phyloP scores from a whole-genome alignment of 1,140 invertebrate genomes.

The Achroia grisella region DNA sequence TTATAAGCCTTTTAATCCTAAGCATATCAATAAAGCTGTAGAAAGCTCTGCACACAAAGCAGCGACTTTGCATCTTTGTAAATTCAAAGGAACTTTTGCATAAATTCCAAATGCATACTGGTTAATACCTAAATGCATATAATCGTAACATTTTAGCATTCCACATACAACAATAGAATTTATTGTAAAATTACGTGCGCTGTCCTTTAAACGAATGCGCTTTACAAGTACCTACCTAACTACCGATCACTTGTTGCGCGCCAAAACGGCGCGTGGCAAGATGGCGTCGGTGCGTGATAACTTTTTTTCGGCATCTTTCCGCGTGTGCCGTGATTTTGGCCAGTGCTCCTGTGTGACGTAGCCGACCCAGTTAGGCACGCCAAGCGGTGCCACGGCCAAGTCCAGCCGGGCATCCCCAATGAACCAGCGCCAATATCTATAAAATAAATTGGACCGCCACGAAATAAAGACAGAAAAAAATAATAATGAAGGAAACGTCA shows the following conservation, averaged over 20 bases:
- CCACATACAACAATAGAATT: conserved; percentile 61
- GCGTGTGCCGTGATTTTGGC: conserved; percentile 62
- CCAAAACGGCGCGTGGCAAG: conserved; percentile 60
- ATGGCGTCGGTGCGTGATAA: conserved; percentile 31
- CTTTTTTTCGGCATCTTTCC: conserved; percentile 57
- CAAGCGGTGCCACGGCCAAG: conserved; percentile 67
- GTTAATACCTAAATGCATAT: conserved; percentile 65
- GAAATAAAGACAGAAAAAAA: conserved; percentile 51
- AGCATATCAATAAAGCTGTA: not conserved
- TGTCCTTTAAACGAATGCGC: conserved; percentile 38
- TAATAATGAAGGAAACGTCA: conserved; percentile 64
- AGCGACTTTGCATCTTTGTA: not conserved
- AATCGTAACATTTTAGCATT: conserved; percentile 59
- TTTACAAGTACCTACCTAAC: conserved; percentile 20
- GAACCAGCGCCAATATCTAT: conserved; percentile 69
- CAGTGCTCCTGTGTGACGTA: conserved; percentile 59
- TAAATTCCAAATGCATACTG: conserved; percentile 42
- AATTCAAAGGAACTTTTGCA: conserved; percentile 1
- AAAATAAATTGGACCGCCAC: conserved; percentile 64
- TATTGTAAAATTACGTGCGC: conserved; percentile 66
- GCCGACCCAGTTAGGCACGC: conserved; percentile 63
- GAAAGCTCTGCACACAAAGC: not conserved
- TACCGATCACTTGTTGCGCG: conserved; percentile 33
- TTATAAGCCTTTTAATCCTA: not conserved
- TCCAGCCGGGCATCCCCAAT: conserved; percentile 63